Base-by-base conservation (phyloP, 2,888 invertebrate species). In the Tipula unca region DNA sequence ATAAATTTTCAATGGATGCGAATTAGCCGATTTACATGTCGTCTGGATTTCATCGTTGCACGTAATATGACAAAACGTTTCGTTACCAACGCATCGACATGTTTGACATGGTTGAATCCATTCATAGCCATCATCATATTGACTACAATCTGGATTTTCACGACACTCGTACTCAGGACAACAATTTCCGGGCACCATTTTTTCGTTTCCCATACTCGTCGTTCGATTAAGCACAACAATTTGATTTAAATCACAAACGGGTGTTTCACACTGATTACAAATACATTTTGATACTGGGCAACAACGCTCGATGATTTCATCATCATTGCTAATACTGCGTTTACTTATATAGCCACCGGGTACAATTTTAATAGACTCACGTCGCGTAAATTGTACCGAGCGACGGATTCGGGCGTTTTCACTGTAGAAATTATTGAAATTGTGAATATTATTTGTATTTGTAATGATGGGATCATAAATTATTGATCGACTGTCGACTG, bases 101-200 rank as follows among this genome's bases (percentile, higher is more conserved):
- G 88, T 88, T 2, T 84, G 87, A 86, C 90, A 90, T 20, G 86
- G 86, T 42, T 39, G 25, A 1, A 35, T 87, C 89, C 88, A 88
- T 86, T 87, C 42, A 25, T 82, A 17, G 32, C 69, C 35, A 42
- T 86, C 69, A 36, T 14, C 32, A 42, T 13, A 54, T 20, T 32
- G 17, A n/a, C 13, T 36, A 25, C 85, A 42, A 83, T 85, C 69
- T 5, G 36, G 88, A 20, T 89, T 88, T 0, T 89, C 89, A 87
- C 91, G 91, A 86, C 91, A 90, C 35, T 90, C 88, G 87, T 90
- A 91, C 8, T 90, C 90, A 0, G 92, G 91, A 86, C 92, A 91
- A 87, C 93, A 92, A 87, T 91, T 92, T 29, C 90, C 90, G 0
- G 90, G 90, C 17, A 86, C 36, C 1, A 87, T 88, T 29, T 13